Evolutionary conservation across 2,888 invertebrate genomes (phyloP), one percentile per base, ranked within the genome.

Genomic region (Heliconius charithonia): DNA sequence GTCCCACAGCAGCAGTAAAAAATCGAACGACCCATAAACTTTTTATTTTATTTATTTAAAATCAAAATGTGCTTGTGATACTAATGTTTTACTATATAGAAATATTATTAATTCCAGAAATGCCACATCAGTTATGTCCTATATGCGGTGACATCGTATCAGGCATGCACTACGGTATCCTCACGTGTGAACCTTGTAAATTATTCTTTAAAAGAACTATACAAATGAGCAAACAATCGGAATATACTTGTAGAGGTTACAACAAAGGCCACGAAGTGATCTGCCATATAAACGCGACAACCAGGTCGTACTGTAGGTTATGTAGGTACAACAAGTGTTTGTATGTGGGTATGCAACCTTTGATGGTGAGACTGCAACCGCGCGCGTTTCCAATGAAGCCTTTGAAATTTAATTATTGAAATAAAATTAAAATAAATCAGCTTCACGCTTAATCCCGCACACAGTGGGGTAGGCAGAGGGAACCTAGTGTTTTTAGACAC

Each of bases 161-260:
- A 0, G 90, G 92, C 0, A 69, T 85, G 0, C 90, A 92, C 78
- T 91, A 91, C 83, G 91, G 91, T 0, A 80, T 87, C 1, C 83
- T 83, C 3, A 89, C 90, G 0, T 92, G 92, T 76, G 89, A 91
- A 76, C 90, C 91, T 0, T 92, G 92, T 82, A 91, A 90, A 76
- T 83, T 87, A 0, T 92, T 92, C 86, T 92, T 92, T 84, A 90
- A 90, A 78, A 83, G 92, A 12, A 87, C 91, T 0, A 70, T 90
- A 0, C 87, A 89, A 51, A 78, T 85, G 32, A 81, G 86, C 4
- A 89, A 87, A 41, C 83, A 86, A 0, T n/a, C 80, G 0, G 80
- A 81, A 0, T 92, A 91, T 76, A n/a, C 4, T 0, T 92, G 92
- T 75, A 81, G 73, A n/a, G 70, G 65, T 16, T 76, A 45, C 19